phyloP scores from a whole-genome alignment of 1,140 invertebrate species.

The Dendroctonus ponderosae region DNA sequence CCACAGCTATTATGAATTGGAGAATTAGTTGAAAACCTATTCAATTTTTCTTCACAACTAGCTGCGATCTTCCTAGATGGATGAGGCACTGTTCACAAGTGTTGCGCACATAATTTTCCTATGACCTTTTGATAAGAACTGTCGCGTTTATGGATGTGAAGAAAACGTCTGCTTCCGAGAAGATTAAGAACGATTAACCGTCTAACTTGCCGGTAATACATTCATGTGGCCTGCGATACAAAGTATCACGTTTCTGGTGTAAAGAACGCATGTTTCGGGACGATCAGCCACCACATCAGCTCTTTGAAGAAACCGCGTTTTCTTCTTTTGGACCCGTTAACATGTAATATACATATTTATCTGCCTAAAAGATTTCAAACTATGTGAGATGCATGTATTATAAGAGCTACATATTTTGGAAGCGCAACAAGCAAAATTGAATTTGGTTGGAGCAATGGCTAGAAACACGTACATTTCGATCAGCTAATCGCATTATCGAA shows the following conservation, averaged over 20 bases:
- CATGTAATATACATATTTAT: conserved; percentile 28
- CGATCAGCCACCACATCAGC: conserved; percentile 17
- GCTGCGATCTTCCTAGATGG: too few species aligned
- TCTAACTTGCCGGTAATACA: conserved; percentile 19
- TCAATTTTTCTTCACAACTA: too few species aligned
- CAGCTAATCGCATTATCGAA: too few species aligned
- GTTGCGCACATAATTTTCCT: too few species aligned
- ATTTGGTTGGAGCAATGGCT: too few species aligned
- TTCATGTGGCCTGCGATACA: conserved; percentile 24
- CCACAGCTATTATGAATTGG: neutral
- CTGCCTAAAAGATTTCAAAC: conserved; percentile 7
- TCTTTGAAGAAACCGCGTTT: conserved; percentile 19
- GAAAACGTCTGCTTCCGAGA: neutral
- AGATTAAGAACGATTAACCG: conserved; percentile 25
- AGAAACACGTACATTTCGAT: too few species aligned
- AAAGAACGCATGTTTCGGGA: conserved; percentile 28
- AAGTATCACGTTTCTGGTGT: conserved; percentile 27
- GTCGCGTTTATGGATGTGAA: neutral
- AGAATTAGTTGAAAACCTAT: too few species aligned
- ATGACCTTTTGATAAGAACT: too few species aligned
- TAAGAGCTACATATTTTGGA: too few species aligned
- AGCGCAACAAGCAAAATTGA: too few species aligned
- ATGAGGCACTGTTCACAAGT: too few species aligned
- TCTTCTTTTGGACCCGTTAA: neutral
- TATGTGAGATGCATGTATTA: conserved; percentile 26